Base-by-base conservation (phyloP, 1,140 invertebrate genomes). In the Lethocerus indicus region DNA sequence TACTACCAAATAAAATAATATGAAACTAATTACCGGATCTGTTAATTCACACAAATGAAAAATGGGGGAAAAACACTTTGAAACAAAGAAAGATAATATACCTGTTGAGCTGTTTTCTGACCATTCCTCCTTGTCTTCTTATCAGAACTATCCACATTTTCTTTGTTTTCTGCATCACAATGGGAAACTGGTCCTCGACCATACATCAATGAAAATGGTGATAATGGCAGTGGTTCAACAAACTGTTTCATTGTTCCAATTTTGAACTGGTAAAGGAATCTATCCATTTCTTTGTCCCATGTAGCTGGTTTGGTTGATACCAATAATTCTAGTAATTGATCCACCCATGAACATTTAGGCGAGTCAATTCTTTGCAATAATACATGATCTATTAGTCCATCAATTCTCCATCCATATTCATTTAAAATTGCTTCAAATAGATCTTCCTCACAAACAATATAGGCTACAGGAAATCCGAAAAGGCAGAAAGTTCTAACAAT, bases 401-500 rank as follows among this genome's bases (percentile, higher is more conserved):
- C 44, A 42, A 48, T 23, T 51, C 35, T 48, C 37, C 39, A 52
- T 44, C 52, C 49, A 51, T 35, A 49, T 48, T 53, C 40, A 27
- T 24, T 27, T 45, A 35, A 39, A 16, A 49, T 37, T 25, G n/a
- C 27, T 3, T 41, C 32, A 40, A 47, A 40, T n/a, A 52, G 21
- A 14, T 44, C 21, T 28, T 28, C 12, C 5, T 44, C 42, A n/a
- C 7, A 5, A 1, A 40, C 16, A 21, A 39, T 16, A 46, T 47
- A 39, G 23, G 25, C 7, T 21, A 47, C 28, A 41, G 61, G 58
- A 53, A 63, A 60, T 9, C 61, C 62, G 45, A 58, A 60, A 16
- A 46, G 55, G 35, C 61, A 63, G 45, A 63, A 63, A n/a, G 56
- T 53, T 26, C 58, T 54, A 50, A 61, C 55, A 7, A 64, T 49